Evolutionary conservation across 2,797 vertebrate genomes (phyloP).

Genomic region (Danio choprae): DNA sequence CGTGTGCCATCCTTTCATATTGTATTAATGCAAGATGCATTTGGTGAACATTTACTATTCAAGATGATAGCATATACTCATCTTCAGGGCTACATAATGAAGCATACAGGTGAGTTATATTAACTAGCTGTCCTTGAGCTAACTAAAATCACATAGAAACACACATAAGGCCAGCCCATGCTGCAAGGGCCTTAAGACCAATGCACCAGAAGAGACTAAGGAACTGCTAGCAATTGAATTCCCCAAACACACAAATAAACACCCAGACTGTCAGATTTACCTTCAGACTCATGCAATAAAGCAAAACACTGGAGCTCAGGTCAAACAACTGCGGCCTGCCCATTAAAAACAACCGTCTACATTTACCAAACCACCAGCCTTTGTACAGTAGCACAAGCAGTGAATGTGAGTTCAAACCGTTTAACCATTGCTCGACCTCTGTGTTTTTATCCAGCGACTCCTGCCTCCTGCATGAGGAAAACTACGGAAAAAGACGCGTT

Average conservation of each 20-base stretch:
- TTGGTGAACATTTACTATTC: not conserved
- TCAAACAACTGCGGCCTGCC: constrained; percentile 8
- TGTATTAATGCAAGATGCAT: not conserved
- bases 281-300: not conserved
- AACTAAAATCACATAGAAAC: not conserved
- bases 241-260: not conserved
- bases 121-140: not conserved
- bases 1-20: too few species aligned
- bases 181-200: constrained; percentile 15
- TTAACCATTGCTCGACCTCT: constrained; percentile 36
- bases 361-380: constrained; percentile 26
- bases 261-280: not conserved
- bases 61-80: not conserved
- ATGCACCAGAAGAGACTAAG: constrained; percentile 2
- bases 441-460: constrained; percentile 44
- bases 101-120: not conserved
- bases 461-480: constrained; percentile 23
- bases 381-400: constrained; percentile 37
- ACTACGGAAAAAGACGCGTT: constrained; percentile 42
- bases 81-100: not conserved
- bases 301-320: not conserved
- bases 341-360: not conserved
- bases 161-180: constrained; percentile 7
- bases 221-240: constrained; percentile 16
- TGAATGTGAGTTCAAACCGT: constrained; percentile 49